Conservation (phyloP, 2,113 vertebrate genomes). For the Symphodus melops region DNA sequence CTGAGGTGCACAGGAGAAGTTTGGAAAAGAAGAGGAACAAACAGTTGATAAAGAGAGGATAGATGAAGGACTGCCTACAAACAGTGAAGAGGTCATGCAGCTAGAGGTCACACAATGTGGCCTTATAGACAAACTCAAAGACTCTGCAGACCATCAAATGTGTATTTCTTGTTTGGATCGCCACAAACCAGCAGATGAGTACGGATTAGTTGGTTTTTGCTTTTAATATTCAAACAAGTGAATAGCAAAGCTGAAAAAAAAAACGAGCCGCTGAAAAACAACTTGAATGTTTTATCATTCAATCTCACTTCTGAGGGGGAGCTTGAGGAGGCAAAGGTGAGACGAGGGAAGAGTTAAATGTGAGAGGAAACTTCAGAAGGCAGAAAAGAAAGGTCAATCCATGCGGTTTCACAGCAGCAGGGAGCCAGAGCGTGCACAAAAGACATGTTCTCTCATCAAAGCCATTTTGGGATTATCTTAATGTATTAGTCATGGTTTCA, state of each 20-base stretch:
- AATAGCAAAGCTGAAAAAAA: slow-evolving; percentile 69
- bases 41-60: neutral
- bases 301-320: slow-evolving; percentile 60
- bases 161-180: neutral
- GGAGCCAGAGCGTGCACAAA: neutral
- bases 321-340: slow-evolving; percentile 35
- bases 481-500: slow-evolving; percentile 41
- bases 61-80: neutral
- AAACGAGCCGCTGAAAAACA: slow-evolving; percentile 75
- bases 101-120: neutral
- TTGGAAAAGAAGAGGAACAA: slow-evolving; percentile 14
- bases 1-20: slow-evolving; percentile 27
- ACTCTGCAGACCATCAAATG: slow-evolving; percentile 21
- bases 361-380: slow-evolving; percentile 26
- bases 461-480: slow-evolving; percentile 42
- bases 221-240: slow-evolving; percentile 47
- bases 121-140: slow-evolving; percentile 39
- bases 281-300: slow-evolving; percentile 83
- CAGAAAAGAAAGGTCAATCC: slow-evolving; percentile 55
- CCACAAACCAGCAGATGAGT: slow-evolving; percentile 37
- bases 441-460: slow-evolving; percentile 47
- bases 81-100: slow-evolving; percentile 12
- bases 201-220: slow-evolving; percentile 48
- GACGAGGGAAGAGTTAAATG: slow-evolving; percentile 42
- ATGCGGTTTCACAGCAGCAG: slow-evolving; percentile 3